A percentile compares a stretch with the other conserved stretches of the same genome.
Conservation (phyloP, 2,888 invertebrate genomes). For the Hemaris fuciformis region DNA sequence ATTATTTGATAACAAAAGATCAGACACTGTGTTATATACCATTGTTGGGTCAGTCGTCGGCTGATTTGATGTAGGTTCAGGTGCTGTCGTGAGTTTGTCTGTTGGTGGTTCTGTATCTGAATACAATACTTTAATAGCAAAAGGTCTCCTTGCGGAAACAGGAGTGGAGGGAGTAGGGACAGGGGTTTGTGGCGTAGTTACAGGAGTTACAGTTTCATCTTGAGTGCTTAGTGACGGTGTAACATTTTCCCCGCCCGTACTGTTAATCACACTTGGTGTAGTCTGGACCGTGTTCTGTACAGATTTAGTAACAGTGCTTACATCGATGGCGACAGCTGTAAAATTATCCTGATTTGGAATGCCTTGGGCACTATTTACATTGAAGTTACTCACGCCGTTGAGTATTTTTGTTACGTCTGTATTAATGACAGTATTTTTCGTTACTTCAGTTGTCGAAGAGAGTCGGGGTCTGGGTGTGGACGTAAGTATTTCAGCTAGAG, state of each 20-base stretch:
- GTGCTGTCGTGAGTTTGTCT: constrained; percentile 67
- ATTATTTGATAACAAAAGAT: constrained; percentile 73
- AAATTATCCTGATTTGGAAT: constrained; percentile 57
- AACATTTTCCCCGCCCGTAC: constrained; percentile 65
- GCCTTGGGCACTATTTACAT: constrained; percentile 73
- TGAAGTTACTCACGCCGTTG: constrained; percentile 79
- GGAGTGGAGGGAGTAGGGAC: constrained; percentile 63
- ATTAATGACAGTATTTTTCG: constrained; percentile 58
- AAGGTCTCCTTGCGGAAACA: constrained; percentile 72
- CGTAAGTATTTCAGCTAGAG: constrained; percentile 81
- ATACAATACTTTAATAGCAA: constrained; percentile 75
- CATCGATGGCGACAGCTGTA: constrained; percentile 53
- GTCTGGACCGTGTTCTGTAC: constrained; percentile 73
- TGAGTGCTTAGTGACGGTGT: constrained; percentile 63
- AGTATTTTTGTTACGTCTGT: constrained; percentile 66
- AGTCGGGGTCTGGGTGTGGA: constrained; percentile 74
- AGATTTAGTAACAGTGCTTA: constrained; percentile 73
- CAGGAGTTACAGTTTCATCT: constrained; percentile 51
- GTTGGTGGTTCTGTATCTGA: constrained; percentile 68
- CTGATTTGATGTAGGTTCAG: constrained; percentile 58
- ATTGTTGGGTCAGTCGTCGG: constrained; percentile 70
- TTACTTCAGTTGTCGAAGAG: constrained; percentile 69
- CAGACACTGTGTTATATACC: constrained; percentile 78
- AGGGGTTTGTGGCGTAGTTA: constrained; percentile 52
- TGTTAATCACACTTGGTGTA: constrained; percentile 76